Evolutionary conservation across 2,113 vertebrate species (phyloP).

Genomic region (Myrmecobius fasciatus): DNA sequence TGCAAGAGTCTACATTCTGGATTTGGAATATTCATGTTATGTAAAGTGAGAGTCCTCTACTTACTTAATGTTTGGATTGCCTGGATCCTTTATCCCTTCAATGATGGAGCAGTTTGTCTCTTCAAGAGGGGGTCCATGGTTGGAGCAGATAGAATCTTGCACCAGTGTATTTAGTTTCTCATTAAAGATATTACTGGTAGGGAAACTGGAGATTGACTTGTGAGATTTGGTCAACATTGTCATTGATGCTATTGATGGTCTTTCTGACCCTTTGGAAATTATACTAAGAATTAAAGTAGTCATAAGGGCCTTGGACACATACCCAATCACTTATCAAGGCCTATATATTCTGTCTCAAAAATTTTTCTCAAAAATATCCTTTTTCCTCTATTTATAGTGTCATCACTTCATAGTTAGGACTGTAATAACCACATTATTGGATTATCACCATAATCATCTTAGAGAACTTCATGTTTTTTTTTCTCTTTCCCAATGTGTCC

Average conservation of each 20-base stretch:
- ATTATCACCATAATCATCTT: background rate
- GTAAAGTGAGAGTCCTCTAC: background rate
- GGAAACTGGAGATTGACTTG: background rate
- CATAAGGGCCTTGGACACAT: background rate
- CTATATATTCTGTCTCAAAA: background rate
- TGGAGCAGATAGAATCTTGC: background rate
- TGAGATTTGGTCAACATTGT: background rate
- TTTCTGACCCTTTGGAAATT: background rate
- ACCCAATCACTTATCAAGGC: background rate
- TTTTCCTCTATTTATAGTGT: background rate
- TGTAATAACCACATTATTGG: background rate
- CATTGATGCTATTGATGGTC: background rate
- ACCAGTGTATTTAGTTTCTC: background rate
- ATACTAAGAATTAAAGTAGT: background rate
- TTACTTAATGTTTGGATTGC: background rate
- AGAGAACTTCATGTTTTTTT: background rate
- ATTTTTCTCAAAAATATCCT: background rate
- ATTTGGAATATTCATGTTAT: background rate
- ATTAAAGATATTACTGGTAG: background rate
- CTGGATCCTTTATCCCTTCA: background rate
- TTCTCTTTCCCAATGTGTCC: background rate
- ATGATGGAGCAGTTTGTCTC: background rate
- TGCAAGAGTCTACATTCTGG: background rate
- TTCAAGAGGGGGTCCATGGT: background rate
- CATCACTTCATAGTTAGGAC: background rate